These are phyloP conservation scores for Sprattus sprattus DNA, from an alignment of 2,113 vertebrate species.

Conservation along the genomic window DNA sequence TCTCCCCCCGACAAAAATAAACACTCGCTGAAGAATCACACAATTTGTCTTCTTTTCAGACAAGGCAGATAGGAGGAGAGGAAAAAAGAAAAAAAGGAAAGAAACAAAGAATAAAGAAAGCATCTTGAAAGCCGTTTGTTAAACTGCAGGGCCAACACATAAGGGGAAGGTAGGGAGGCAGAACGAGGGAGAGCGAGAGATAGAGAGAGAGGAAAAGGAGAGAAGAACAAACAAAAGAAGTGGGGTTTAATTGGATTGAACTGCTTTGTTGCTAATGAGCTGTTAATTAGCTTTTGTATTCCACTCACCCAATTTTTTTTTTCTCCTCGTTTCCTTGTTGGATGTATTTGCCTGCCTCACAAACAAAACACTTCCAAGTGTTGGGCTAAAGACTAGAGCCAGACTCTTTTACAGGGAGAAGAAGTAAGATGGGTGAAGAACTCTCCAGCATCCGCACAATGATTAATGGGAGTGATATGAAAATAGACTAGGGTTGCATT, in stretches of 20 bases:
- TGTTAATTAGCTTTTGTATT: slow-evolving; percentile 70
- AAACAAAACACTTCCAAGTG: slow-evolving; percentile 54
- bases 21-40: slow-evolving; percentile 38
- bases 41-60: slow-evolving; percentile 49
- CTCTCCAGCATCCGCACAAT: background rate
- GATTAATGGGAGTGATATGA: background rate
- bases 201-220: background rate
- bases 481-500: slow-evolving; percentile 27
- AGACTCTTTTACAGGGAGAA: background rate
- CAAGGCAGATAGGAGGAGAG: slow-evolving; percentile 37
- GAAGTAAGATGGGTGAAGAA: slow-evolving; percentile 2
- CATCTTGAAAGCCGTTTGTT: slow-evolving; percentile 12
- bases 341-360: slow-evolving; percentile 54
- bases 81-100: slow-evolving; percentile 5
- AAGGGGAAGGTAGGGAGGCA: background rate
- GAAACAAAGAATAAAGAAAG: slow-evolving; percentile 13
- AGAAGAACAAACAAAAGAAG: slow-evolving; percentile 43
- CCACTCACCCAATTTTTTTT: slow-evolving; percentile 50
- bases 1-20: slow-evolving; percentile 50
- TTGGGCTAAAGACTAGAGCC: slow-evolving; percentile 23
- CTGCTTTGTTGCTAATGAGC: slow-evolving; percentile 67
- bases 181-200: background rate
- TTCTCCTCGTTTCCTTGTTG: slow-evolving; percentile 34
- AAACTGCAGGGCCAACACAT: background rate
- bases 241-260: slow-evolving; percentile 63